Evolutionary conservation across 2,113 vertebrate genomes (phyloP), one percentile per base, ranked within the genome.

Genomic region (Anarhynchus alexandrinus): DNA sequence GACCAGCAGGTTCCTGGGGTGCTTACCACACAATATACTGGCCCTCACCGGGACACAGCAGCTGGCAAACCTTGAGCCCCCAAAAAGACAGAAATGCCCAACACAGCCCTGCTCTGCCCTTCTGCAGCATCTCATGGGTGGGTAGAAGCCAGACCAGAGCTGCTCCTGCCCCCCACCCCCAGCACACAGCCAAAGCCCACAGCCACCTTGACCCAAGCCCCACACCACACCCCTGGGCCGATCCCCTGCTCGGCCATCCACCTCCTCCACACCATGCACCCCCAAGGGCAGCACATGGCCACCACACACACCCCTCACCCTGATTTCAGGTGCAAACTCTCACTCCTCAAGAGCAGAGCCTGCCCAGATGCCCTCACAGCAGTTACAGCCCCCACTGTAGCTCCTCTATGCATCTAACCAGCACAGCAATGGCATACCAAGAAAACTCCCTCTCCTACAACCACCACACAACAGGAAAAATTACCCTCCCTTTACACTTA

Each of bases 1-100:
- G 45, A 62, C 29, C 52, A 26, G 12, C 0, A 0, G 18, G 12
- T 66, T 64, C 38, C 57, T 5, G 2, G 27, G n/a, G 8, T 1
- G 1, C 20, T 49, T 15, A 12, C 15, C 36, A 45, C 22, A 43
- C 45, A 51, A 2, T 10, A 40, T 5, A 4, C 32, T 79, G 38
- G 12, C 47, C 42, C 34, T 74, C 26, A 14, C 38, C 26, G 34
- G 38, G 66, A 74, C n/a, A 15, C 36, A 36, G n/a, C 43, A 76
- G 30, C 25, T 9, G 2, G 30, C 23, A 87, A 54, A 21, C 15
- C 38, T 59, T 2, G 1, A 32, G n/a, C 5, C 25, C 4, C 4
- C 17, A 38, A 49, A 38, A 67, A 65, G 6, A 9, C 55, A 12
- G 13, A 79, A n/a, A 18, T 20, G 7, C 27, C 62, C 30, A 38